Percentiles rank a stretch among this genome's conserved stretches.
Evolutionary conservation across 2,113 vertebrate species (phyloP).

Genomic region (Ameiurus melas): DNA sequence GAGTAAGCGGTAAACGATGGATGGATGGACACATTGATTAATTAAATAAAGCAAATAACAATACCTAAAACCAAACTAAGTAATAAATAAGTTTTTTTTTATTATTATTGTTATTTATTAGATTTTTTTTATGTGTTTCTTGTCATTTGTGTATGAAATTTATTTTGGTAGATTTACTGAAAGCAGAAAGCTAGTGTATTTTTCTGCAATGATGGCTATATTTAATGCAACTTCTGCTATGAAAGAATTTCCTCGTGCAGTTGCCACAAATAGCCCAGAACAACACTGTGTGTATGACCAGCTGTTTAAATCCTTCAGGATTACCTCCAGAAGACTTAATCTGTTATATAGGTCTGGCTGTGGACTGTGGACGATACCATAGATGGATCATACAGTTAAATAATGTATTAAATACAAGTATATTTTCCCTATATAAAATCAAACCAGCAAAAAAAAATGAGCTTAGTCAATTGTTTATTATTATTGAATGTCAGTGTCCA

Average conservation of each 20-base stretch:
- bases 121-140: background rate
- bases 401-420: constrained; percentile 63
- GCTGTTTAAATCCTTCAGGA: constrained; percentile 74
- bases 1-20: too few relatives aligned
- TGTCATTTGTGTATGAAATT: background rate
- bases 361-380: constrained; percentile 43
- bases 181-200: constrained; percentile 35
- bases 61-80: background rate
- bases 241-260: constrained; percentile 48
- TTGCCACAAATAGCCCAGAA: constrained; percentile 65
- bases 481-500: background rate
- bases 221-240: constrained; percentile 47
- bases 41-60: background rate
- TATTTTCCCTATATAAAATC: background rate
- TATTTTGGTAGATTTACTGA: background rate
- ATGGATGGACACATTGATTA: background rate
- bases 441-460: background rate
- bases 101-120: background rate
- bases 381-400: constrained; percentile 44
- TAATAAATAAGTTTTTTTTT: background rate
- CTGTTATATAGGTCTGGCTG: constrained; percentile 70
- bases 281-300: constrained; percentile 65
- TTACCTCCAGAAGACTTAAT: constrained; percentile 72
- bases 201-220: constrained; percentile 41
- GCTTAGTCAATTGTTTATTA: background rate